Base-by-base conservation (phyloP, 2,797 vertebrate species). In the Chelon labrosus region DNA sequence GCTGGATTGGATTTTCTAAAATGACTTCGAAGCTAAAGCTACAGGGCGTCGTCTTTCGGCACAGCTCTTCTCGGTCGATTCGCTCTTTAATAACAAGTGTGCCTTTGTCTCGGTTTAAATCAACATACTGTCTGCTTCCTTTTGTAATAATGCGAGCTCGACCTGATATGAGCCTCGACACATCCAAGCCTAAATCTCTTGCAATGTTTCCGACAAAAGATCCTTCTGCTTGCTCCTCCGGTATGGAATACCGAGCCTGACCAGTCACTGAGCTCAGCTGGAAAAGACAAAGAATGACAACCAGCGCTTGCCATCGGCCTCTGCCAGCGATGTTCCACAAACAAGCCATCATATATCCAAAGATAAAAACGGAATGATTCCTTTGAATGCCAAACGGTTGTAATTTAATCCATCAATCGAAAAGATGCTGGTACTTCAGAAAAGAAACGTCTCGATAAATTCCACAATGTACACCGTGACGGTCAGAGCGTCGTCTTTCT, bases 1-100 rank as follows among this genome's bases (percentile, higher is more conserved):
- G 83, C 67, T 93, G 83, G 20, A 94, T 92, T 0, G 93, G 93
- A 19, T 93, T 92, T 84, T 94, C 93, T 58, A 93, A 77, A 75
- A 94, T 91, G 0, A 94, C 56, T 67, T 94, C 91, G 56, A 94
- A 93, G 67, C 77, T 92, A 56, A 94, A 93, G 77, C 91, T 92
- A 42, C 93, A 94, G 55, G 91, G 91, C 69, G 90, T 91, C 50
- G 77, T 92, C 84, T 93, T 86, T 37, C 83, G 85, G 73, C 91
- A 94, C 38, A 94, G 84, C 52, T 92, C 87, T 27, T 93, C 93
- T 64, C 93, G 74, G 83, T 94, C 92, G 62, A 94, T 91, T 59
- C 87, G 78, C 62, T 92, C 89, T 68, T 90, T 92, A 46, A 93
- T 77, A 22, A 92, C 80, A 25, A 94, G 84, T 1, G 65, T 81